Percentiles rank a stretch among this genome's conserved stretches.
phyloP scores from a whole-genome alignment of 2,888 invertebrate species.

The Mesoligia furuncula region DNA sequence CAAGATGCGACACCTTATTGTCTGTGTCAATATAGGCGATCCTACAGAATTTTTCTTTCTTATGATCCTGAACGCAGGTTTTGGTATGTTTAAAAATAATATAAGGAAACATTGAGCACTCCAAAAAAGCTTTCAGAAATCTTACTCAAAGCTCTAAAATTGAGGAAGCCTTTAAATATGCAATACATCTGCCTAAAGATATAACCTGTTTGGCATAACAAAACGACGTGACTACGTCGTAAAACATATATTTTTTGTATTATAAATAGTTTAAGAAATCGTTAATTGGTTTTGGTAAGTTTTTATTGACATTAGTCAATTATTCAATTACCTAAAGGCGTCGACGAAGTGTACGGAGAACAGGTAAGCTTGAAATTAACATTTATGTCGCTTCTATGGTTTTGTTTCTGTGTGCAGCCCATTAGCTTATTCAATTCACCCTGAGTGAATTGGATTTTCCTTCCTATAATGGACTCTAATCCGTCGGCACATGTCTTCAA shows the following conservation, averaged over 20 bases:
- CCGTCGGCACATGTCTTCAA: conserved; percentile 84
- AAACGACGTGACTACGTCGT: conserved; percentile 67
- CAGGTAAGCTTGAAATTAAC: conserved; percentile 71
- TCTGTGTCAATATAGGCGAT: conserved; percentile 4
- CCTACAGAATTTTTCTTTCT: neutral
- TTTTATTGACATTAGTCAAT: conserved; percentile 71
- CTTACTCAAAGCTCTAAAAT: conserved; percentile 52
- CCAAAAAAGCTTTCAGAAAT: conserved; percentile 46
- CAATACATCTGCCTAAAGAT: conserved; percentile 60
- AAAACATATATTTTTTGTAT: conserved; percentile 68
- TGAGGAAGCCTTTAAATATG: conserved; percentile 65
- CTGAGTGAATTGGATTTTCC: conserved; percentile 85
- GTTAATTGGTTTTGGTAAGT: conserved; percentile 70
- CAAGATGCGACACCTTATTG: conserved; percentile 64
- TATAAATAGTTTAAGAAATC: conserved; percentile 66
- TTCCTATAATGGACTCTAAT: conserved; percentile 84
- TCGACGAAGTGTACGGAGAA: conserved; percentile 61
- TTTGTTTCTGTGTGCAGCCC: conserved; percentile 76
- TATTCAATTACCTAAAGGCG: conserved; percentile 69
- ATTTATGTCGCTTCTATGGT: conserved; percentile 71
- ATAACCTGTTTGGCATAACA: conserved; percentile 67
- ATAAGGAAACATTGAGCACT: conserved; percentile 40
- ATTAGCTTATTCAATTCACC: conserved; percentile 89
- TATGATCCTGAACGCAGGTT: neutral
- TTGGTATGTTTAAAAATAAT: neutral